Evolutionary conservation across 2,888 invertebrate genomes (phyloP), one percentile per base, ranked within the genome.

Genomic region (Meghimatium bilineatum): DNA sequence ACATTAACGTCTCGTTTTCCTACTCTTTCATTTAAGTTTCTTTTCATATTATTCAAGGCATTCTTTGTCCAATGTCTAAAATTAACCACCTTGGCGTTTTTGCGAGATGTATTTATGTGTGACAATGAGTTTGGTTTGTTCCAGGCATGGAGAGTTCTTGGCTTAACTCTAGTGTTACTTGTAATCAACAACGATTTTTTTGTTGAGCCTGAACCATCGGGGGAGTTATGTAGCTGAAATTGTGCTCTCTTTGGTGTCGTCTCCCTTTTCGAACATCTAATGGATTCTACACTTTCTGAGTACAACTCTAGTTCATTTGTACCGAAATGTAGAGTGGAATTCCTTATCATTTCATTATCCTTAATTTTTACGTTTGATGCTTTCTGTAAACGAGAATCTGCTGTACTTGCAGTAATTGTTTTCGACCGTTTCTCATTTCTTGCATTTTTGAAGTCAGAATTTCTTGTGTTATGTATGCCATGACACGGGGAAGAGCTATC

Each of bases 1-100:
- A n/a, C n/a, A n/a, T 36, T 63, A 10, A 8, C 38, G 10, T 34
- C 32, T 17, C 67, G 32, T 14, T 34, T 71, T 20, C n/a, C 3
- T 56, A 52, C 34, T 38, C 56, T 52, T 38, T 71, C n/a, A n/a
- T 34, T 56, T 17, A 52, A n/a, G 20, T 36, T 52, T 69, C 56
- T 69, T 29, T 80, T 80, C 69, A 80, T 80, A 34, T 36, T 80
- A 71, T 71, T 80, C 36, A 80, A 56, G 5, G n/a, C 71, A 56
- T 71, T 36, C 38, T 52, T 80, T 56, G 23, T 69, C 80, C 69
- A 80, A 0, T 17, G 26, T 29, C 56, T 49, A 8, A 71, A 29
- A 2, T 52, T 56, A 0, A n/a, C 29, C 49, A 14, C 67, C 38
- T 67, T 44, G 26, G 26, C 20, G 26, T 60, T 36, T 20, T 5